Percentiles rank a stretch among this genome's conserved stretches.
Conservation (phyloP, 2,888 invertebrate genomes). For the Rhamphomyia laevipes region DNA sequence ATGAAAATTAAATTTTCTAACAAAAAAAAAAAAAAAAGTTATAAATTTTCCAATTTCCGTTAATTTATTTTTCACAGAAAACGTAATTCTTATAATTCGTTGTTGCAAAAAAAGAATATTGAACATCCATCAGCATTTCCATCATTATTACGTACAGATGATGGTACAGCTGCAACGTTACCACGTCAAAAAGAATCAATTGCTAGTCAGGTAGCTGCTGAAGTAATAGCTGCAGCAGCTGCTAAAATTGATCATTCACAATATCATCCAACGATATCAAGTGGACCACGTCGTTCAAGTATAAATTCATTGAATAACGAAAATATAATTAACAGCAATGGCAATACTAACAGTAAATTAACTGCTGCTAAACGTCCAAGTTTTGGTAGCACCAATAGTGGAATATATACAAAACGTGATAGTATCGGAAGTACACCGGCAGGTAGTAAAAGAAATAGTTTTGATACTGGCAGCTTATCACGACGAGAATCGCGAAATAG, state of each 20-base stretch:
- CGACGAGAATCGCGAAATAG: neutral
- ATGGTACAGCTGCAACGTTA: neutral
- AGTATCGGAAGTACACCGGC: neutral
- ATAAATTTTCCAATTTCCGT: neutral
- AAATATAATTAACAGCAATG: neutral
- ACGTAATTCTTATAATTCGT: conserved; percentile 9
- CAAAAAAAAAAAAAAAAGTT: neutral
- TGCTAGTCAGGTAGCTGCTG: conserved; percentile 1
- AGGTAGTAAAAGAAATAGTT: neutral
- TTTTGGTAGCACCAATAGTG: neutral
- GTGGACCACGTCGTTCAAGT: neutral
- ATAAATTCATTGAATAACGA: neutral
- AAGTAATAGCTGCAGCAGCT: neutral
- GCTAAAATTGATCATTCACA: neutral
- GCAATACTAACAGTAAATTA: neutral
- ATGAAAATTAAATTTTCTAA: neutral
- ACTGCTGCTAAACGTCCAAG: neutral
- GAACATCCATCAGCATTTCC: conserved; percentile 63
- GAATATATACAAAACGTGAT: neutral
- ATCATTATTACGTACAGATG: conserved; percentile 46
- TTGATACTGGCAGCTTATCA: neutral
- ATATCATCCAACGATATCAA: neutral
- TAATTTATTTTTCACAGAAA: conserved; percentile 3
- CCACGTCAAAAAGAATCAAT: conserved; percentile 2
- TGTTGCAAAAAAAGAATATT: conserved; percentile 37